These are phyloP conservation scores for Chloebia gouldiae DNA, from an alignment of 2,113 vertebrate species.

Conservation along the genomic window DNA sequence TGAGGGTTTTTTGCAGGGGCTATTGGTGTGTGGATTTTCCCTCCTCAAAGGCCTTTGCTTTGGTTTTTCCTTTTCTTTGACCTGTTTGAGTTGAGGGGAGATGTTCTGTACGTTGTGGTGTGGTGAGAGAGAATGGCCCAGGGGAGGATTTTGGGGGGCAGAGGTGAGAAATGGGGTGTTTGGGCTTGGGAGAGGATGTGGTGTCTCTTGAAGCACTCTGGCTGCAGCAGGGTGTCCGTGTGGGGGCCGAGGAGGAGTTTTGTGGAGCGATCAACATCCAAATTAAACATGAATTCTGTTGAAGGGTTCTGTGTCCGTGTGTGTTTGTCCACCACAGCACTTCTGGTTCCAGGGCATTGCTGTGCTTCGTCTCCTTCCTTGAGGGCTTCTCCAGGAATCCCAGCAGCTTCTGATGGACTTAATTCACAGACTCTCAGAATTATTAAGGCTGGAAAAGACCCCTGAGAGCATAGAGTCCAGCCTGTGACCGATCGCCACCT, in stretches of 20 bases:
- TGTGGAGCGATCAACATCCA: constrained; percentile 66
- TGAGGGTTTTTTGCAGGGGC: neutral
- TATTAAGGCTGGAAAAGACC: neutral
- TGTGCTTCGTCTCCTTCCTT: neutral
- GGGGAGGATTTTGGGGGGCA: neutral
- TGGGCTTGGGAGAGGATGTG: neutral
- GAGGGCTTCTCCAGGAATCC: neutral
- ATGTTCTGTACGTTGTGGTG: constrained; percentile 22
- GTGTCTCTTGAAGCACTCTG: constrained; percentile 34
- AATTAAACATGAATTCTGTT: constrained; percentile 75
- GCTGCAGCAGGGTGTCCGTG: constrained; percentile 18
- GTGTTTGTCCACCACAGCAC: neutral
- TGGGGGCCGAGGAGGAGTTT: constrained; percentile 51
- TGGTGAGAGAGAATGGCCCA: constrained; percentile 25
- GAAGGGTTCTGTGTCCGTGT: constrained; percentile 34
- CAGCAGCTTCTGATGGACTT: neutral
- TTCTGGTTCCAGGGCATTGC: accelerated
- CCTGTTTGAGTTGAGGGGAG: constrained; percentile 47
- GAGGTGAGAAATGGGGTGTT: constrained; percentile 33
- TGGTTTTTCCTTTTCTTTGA: constrained; percentile 47
- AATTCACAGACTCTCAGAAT: neutral
- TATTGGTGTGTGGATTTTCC: constrained; percentile 6
- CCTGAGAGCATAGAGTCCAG: neutral
- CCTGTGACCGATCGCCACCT: neutral
- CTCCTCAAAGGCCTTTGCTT: constrained; percentile 41